phyloP scores from a whole-genome alignment of 2,113 vertebrate species.

The Hoplias malabaricus region DNA sequence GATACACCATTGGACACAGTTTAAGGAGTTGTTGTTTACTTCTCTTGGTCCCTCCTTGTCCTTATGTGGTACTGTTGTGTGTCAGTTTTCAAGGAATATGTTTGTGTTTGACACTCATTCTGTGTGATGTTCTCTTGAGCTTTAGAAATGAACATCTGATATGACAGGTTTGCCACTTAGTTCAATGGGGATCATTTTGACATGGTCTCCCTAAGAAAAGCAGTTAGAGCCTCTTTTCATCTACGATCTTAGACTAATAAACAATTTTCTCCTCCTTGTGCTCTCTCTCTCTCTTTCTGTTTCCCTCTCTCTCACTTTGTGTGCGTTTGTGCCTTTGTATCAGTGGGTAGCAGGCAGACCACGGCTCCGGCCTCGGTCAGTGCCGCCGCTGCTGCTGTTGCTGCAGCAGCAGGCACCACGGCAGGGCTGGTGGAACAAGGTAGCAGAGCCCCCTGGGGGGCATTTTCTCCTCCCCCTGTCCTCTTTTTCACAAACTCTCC shows the following conservation, averaged over 20 bases:
- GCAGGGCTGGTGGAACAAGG: conserved; percentile 98
- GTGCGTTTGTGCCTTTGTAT: conserved; percentile 62
- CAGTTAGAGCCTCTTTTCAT: not conserved
- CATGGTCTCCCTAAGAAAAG: conserved; percentile 21
- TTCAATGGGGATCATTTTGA: conserved; percentile 27
- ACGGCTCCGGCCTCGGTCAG: conserved; percentile 90
- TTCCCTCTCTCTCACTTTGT: conserved; percentile 38
- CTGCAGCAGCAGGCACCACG: conserved; percentile 77
- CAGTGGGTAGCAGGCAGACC: conserved; percentile 94
- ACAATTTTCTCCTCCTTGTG: conserved; percentile 36
- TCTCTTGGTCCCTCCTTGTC: not conserved
- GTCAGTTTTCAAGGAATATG: not conserved
- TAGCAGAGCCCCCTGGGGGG: conserved; percentile 78
- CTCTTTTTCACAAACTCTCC: not conserved
- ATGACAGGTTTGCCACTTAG: conserved; percentile 7
- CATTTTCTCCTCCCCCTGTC: conserved; percentile 51
- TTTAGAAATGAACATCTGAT: conserved; percentile 29
- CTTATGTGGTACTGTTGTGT: conserved; percentile 11
- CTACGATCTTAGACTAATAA: conserved; percentile 49
- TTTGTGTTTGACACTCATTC: not conserved
- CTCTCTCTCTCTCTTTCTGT: conserved; percentile 28
- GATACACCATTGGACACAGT: not conserved
- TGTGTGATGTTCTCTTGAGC: not conserved
- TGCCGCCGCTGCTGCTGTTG: conserved; percentile 74
- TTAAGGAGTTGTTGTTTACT: not conserved